These are phyloP conservation scores for Gallinago paraguaiae DNA, from an alignment of 2,113 vertebrate genomes.

Conservation along the genomic window DNA sequence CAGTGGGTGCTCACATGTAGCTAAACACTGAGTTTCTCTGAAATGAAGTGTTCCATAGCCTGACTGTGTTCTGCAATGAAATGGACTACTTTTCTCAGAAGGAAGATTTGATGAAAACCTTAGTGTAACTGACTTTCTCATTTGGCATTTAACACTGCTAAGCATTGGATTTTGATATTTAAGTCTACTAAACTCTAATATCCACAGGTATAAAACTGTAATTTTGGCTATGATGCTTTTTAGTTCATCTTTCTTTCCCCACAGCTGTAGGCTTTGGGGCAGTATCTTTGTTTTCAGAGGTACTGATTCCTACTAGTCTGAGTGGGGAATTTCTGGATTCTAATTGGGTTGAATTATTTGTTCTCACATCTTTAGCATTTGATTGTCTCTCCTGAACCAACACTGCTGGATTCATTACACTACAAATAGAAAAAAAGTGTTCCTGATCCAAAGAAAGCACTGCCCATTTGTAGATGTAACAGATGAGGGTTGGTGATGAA, in stretches of 20 bases:
- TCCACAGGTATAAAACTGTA: neutral
- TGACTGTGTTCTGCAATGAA: neutral
- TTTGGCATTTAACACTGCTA: neutral
- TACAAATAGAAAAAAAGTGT: neutral
- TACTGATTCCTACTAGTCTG: neutral
- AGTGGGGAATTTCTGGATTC: neutral
- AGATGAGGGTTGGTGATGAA: slow-evolving; percentile 22
- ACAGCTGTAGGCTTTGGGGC: neutral
- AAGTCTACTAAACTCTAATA: neutral
- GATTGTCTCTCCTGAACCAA: neutral
- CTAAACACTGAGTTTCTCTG: neutral
- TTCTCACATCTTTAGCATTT: neutral
- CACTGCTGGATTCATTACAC: neutral
- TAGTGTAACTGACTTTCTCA: neutral
- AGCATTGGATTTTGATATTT: neutral
- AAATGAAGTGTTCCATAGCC: neutral
- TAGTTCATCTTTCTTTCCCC: neutral
- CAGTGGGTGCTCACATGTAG: neutral
- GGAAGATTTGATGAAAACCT: neutral
- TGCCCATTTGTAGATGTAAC: neutral
- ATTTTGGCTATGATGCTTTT: neutral
- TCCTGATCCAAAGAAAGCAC: neutral
- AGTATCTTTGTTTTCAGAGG: neutral
- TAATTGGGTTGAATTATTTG: neutral
- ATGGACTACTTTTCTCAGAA: neutral